A percentile compares a stretch with the other conserved stretches of the same genome.
These are phyloP conservation scores for Scaptomyza cyrtandrae DNA, from an alignment of 2,888 invertebrate species.

Conservation along the genomic window DNA sequence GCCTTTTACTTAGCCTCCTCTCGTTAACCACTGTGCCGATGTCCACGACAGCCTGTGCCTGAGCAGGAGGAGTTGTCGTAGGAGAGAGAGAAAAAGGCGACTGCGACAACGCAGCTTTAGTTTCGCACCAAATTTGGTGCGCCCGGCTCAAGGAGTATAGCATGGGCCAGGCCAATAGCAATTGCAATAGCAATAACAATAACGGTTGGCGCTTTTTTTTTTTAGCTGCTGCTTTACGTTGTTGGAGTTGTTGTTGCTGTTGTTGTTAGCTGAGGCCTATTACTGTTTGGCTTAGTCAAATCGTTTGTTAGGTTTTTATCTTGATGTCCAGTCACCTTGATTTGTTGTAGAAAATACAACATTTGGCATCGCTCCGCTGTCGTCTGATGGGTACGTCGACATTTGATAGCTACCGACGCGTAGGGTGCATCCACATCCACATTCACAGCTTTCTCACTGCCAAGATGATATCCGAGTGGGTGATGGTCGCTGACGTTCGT, in stretches of 20 bases:
- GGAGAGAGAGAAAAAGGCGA: conserved; percentile 34
- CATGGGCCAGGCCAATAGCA: conserved; percentile 63
- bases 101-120: conserved; percentile 71
- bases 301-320: conserved; percentile 84
- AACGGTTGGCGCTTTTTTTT: conserved; percentile 52
- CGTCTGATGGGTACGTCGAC: conserved; percentile 31
- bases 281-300: conserved; percentile 80
- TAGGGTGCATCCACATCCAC: conserved; percentile 61
- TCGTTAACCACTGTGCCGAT: conserved; percentile 57
- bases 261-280: conserved; percentile 63
- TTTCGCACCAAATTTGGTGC: conserved; percentile 79
- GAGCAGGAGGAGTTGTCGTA: conserved; percentile 19
- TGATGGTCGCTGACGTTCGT: conserved; percentile 25
- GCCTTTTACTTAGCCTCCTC: neutral
- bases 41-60: conserved; percentile 44
- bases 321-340: conserved; percentile 84
- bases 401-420: conserved; percentile 51
- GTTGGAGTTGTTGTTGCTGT: conserved; percentile 33
- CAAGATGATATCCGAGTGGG: conserved; percentile 35
- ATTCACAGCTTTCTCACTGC: conserved; percentile 61
- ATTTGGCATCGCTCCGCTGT: conserved; percentile 76
- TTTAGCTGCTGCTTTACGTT: too few relatives aligned
- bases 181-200: conserved; percentile 73
- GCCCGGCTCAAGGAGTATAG: conserved; percentile 49
- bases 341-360: conserved; percentile 83